A percentile compares a stretch with the other conserved stretches of the same genome.
Evolutionary conservation across 1,140 invertebrate species (phyloP).

Genomic region (Lepidotrigona ventralis): DNA sequence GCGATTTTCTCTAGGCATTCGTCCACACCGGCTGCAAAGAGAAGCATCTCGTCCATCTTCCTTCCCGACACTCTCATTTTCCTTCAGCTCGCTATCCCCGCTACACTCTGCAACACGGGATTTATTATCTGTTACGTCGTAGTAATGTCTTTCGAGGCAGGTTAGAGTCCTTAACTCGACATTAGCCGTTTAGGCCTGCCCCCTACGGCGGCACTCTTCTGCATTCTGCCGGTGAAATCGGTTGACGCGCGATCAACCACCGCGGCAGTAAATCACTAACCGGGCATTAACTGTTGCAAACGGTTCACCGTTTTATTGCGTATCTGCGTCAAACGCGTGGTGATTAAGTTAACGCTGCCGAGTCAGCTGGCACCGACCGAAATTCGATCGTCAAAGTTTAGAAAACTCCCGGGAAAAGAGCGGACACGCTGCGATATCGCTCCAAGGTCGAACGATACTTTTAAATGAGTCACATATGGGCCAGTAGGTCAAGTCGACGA

Average conservation of each 20-base stretch:
- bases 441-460: conserved; percentile 44
- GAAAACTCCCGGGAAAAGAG: conserved; percentile 40
- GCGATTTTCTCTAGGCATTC: not conserved
- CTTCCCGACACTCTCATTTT: conserved; percentile 26
- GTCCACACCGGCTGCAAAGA: no score
- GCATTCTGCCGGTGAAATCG: conserved; percentile 46
- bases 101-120: conserved; percentile 38
- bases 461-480: conserved; percentile 43
- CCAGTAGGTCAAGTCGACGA: conserved; percentile 50
- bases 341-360: not conserved
- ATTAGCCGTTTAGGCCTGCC: conserved; percentile 51
- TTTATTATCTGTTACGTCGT: conserved; percentile 66
- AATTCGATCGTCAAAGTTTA: not conserved
- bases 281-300: conserved; percentile 37
- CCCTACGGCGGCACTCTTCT: conserved; percentile 25
- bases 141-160: conserved; percentile 65
- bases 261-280: conserved; percentile 49
- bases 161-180: conserved; percentile 62
- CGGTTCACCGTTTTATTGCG: conserved; percentile 33
- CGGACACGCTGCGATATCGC: conserved; percentile 37
- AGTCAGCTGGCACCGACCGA: not conserved
- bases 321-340: conserved; percentile 13
- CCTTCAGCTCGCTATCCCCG: conserved; percentile 19
- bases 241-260: conserved; percentile 37
- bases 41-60: conserved; percentile 12